A percentile compares a stretch with the other conserved stretches of the same genome.
phyloP scores from a whole-genome alignment of 2,888 invertebrate species.

The Oxytorus armatus region DNA sequence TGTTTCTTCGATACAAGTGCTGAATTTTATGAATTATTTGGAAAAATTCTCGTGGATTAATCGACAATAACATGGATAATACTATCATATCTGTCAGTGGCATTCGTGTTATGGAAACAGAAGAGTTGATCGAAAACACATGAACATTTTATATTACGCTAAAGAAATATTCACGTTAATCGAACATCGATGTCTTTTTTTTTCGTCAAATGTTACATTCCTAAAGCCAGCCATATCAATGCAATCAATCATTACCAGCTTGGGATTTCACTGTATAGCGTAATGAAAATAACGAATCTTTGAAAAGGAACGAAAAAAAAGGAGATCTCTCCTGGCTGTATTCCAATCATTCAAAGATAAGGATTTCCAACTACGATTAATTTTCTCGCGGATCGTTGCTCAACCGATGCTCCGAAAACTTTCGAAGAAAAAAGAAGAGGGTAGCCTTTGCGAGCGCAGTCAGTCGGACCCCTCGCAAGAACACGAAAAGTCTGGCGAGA shows the following conservation, averaged over 20 bases:
- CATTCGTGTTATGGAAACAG: no score
- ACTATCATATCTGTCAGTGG: no score
- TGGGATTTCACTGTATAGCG: neutral
- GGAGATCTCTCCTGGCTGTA: constrained; percentile 9
- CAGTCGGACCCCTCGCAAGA: constrained; percentile 35
- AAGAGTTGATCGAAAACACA: no score
- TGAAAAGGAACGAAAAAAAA: no score
- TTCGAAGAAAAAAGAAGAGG: constrained; percentile 50
- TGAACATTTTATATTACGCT: neutral
- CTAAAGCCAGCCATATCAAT: neutral
- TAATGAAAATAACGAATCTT: constrained; percentile 15
- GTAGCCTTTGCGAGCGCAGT: constrained; percentile 41
- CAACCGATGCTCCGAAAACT: constrained; percentile 62
- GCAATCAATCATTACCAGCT: neutral
- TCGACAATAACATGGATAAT: no score
- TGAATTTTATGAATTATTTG: no score
- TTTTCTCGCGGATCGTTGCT: constrained; percentile 58
- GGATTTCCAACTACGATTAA: constrained; percentile 54
- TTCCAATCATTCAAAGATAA: constrained; percentile 55
- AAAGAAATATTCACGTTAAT: neutral
- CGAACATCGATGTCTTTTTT: no score
- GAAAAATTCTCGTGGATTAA: no score
- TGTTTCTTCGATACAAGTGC: no score
- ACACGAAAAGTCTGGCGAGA: constrained; percentile 49
- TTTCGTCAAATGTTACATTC: neutral